Evolutionary conservation across 1,140 invertebrate genomes (phyloP).

Genomic region (Medauroidea extradentata): DNA sequence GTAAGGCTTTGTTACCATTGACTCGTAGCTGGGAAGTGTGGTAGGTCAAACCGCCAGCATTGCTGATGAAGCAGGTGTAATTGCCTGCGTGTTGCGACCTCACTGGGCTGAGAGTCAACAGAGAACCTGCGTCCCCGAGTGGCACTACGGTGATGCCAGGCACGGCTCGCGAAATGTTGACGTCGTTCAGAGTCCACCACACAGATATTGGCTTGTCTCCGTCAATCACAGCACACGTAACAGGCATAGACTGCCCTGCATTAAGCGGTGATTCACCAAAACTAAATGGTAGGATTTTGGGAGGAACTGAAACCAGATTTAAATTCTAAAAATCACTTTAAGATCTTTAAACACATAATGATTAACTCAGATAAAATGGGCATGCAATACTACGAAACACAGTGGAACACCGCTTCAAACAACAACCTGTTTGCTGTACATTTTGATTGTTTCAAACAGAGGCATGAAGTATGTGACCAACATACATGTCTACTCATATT

Average conservation of each 20-base stretch:
- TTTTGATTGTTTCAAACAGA: no score
- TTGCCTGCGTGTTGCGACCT: slow-evolving; percentile 26
- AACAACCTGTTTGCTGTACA: no score
- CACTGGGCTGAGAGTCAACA: slow-evolving; percentile 39
- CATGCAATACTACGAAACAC: slow-evolving; percentile 12
- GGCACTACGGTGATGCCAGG: slow-evolving; percentile 36
- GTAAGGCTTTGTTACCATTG: slow-evolving; percentile 52
- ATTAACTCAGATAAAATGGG: neutral
- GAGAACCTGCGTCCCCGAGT: slow-evolving; percentile 44
- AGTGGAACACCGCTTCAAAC: no score
- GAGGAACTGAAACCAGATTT: slow-evolving; percentile 49
- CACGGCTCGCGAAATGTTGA: slow-evolving; percentile 42
- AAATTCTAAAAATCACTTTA: no score
- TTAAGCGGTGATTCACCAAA: slow-evolving; percentile 52
- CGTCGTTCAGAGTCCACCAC: slow-evolving; percentile 67
- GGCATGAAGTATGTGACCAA: no score
- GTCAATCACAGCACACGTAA: slow-evolving; percentile 47
- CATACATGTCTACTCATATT: no score
- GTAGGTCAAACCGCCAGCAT: slow-evolving; percentile 66
- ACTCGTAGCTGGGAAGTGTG: slow-evolving; percentile 63
- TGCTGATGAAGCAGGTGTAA: slow-evolving; percentile 45
- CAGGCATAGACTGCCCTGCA: slow-evolving; percentile 47
- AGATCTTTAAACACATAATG: no score
- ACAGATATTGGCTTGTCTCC: slow-evolving; percentile 78
- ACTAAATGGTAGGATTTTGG: slow-evolving; percentile 55